Evolutionary conservation across 2,113 vertebrate species (phyloP).

Genomic region (Mus spicilegus): DNA sequence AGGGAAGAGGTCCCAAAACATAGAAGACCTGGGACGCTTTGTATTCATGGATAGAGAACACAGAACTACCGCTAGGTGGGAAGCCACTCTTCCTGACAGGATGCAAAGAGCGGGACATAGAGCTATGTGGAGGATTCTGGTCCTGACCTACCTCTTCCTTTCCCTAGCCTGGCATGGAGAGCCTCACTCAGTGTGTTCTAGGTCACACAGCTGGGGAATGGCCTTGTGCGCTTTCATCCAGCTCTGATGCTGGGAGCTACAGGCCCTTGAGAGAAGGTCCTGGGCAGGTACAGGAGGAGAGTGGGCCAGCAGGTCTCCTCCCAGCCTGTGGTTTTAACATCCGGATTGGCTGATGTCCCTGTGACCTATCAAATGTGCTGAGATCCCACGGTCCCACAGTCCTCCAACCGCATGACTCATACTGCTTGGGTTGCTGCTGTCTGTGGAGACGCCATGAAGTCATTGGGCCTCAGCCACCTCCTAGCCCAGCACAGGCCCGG

Average conservation of each 20-base stretch:
- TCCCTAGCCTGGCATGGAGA: background rate
- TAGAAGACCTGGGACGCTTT: background rate
- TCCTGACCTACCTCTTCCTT: background rate
- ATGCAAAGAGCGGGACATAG: background rate
- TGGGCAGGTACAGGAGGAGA: background rate
- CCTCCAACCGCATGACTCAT: conserved; percentile 13
- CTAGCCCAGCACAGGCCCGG: background rate
- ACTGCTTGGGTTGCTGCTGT: background rate
- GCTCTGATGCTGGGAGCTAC: background rate
- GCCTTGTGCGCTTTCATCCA: background rate
- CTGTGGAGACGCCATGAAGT: background rate
- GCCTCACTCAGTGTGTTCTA: background rate
- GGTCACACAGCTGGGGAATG: background rate
- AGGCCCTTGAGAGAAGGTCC: background rate
- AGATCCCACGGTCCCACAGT: background rate
- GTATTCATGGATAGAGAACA: background rate
- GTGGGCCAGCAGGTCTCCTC: background rate
- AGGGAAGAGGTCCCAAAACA: background rate
- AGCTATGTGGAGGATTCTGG: background rate
- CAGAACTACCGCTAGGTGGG: background rate
- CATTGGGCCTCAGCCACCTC: background rate
- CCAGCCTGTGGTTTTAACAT: background rate
- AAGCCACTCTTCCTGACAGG: background rate
- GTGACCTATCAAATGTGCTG: background rate
- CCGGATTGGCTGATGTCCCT: background rate